Conservation (phyloP, 2,797 vertebrate species). For the Echeneis naucrates region DNA sequence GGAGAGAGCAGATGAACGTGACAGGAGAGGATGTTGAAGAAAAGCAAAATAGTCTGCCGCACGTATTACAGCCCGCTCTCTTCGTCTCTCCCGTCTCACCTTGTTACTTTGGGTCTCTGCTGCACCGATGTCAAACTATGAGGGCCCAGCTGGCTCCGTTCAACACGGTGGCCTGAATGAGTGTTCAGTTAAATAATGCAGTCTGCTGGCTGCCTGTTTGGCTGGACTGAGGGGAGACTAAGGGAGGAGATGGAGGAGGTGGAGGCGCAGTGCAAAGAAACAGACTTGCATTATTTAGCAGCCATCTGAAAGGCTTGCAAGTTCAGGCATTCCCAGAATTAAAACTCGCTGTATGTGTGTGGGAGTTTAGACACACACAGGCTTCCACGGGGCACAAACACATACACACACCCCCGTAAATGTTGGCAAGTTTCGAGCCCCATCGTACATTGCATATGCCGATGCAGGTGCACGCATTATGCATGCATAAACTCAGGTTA, state of each 20-base stretch:
- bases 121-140: constrained; percentile 31
- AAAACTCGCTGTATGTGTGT: constrained; percentile 13
- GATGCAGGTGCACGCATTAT: constrained; percentile 20
- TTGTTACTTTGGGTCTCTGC: neutral
- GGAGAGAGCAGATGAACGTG: neutral
- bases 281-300: constrained; percentile 68
- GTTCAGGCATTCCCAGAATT: constrained; percentile 38
- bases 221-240: constrained; percentile 46
- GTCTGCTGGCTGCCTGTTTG: constrained; percentile 24
- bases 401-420: constrained; percentile 12
- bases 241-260: constrained; percentile 26
- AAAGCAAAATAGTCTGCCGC: constrained; percentile 6
- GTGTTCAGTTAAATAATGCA: constrained; percentile 72
- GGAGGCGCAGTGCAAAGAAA: constrained; percentile 55
- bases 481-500: neutral
- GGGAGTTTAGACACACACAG: constrained; percentile 6
- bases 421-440: constrained; percentile 8
- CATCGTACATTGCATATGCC: constrained; percentile 19
- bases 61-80: neutral
- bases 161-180: constrained; percentile 39
- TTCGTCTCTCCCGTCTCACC: neutral
- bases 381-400: neutral
- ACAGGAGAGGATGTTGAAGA: constrained; percentile 3
- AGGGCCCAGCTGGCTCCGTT: constrained; percentile 21
- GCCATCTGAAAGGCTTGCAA: constrained; percentile 45